Base-by-base conservation (phyloP, 2,113 vertebrate species). In the Tupaia tana region DNA sequence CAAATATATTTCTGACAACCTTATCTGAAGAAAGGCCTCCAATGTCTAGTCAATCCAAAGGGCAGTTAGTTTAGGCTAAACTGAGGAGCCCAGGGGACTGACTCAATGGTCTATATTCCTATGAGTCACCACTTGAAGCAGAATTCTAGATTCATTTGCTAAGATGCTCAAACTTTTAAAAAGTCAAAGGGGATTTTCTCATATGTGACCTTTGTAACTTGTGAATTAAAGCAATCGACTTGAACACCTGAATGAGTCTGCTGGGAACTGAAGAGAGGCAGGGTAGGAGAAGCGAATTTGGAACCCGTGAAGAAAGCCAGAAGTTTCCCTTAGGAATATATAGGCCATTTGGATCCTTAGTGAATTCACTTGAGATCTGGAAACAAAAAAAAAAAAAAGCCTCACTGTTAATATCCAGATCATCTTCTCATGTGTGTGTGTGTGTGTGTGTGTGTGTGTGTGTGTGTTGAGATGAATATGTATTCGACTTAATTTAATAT, bases 121-220 rank as follows among this genome's bases (percentile, higher is more conserved):
- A n/a, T n/a, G n/a, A n/a, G n/a, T n/a, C n/a, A n/a, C n/a, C n/a
- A n/a, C n/a, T n/a, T n/a, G n/a, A n/a, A n/a, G n/a, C n/a, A n/a
- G n/a, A 54, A 69, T 66, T 82, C 52, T 74, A 74, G 56, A 81
- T 43, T 87, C n/a, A 61, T 67, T 89, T 77, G 18, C 54, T 77
- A 83, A 75, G 86, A 84, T 78, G 20, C 22, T 52, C 66, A 71
- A 78, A 70, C 31, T 78, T 84, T 78, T 63, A 90, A 94, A 89
- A 89, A 89, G 71, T 25, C 64, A 16, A 16, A 34, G 9, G 73
- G 56, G 73, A 64, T 85, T 71, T 90, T 90, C 80, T 90, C 29
- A 25, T 90, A 54, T 43, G 43, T 43, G 43, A 71, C 7, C 64
- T 58, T 94, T 64, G 81, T 66, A 90, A n/a, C 9, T 79, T 73